phyloP scores from a whole-genome alignment of 2,113 vertebrate species.

The Calypte anna region DNA sequence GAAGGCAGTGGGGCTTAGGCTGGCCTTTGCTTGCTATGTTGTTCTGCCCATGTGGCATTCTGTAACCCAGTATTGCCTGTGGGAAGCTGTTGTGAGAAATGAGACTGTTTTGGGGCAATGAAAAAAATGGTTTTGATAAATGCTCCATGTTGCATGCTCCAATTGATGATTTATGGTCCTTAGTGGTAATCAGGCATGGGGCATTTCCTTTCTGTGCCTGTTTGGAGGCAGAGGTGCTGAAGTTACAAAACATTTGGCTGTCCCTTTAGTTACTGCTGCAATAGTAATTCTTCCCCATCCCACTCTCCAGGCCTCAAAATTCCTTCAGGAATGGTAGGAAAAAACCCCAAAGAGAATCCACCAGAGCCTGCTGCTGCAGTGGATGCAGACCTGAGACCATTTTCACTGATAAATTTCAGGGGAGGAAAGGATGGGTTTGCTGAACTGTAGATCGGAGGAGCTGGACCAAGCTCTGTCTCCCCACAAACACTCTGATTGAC shows the following conservation, averaged over 20 bases:
- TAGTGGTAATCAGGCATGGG: neutral
- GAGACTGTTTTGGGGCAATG: neutral
- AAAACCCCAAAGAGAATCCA: neutral
- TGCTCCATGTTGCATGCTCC: neutral
- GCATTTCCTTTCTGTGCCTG: neutral
- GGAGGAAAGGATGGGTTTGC: neutral
- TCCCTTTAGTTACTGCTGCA: neutral
- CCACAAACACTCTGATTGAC: neutral
- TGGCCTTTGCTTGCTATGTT: neutral
- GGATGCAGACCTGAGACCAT: neutral
- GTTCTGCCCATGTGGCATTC: neutral
- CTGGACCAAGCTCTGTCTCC: neutral
- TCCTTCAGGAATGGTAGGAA: neutral
- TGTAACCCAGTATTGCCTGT: neutral
- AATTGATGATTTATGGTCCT: neutral
- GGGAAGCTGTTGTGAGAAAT: neutral
- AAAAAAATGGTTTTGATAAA: slow-evolving; percentile 22
- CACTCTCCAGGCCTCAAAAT: neutral
- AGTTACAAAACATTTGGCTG: neutral
- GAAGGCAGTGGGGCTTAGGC: neutral
- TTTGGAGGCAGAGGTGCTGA: neutral
- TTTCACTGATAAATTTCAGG: neutral
- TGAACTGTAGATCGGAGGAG: neutral
- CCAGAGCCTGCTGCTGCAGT: neutral
- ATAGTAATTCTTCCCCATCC: neutral